Evolutionary conservation across 2,113 vertebrate genomes (phyloP), one percentile per base, ranked within the genome.

Genomic region (Hyla sarda): DNA sequence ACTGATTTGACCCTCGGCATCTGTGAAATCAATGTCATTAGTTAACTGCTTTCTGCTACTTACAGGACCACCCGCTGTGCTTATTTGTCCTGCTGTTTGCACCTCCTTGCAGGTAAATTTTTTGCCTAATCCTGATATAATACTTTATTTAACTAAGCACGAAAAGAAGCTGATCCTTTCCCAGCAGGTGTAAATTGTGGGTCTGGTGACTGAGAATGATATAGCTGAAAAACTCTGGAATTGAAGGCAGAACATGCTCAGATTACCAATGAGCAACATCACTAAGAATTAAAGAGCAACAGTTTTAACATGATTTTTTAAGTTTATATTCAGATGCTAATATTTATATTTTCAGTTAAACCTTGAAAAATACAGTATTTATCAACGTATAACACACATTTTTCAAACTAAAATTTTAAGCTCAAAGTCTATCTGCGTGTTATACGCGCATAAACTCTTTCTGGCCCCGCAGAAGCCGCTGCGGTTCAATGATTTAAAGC

Each of bases 161-260:
- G 48, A 79, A 78, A 32, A 83, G 79, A 89, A 91, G 90, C 86
- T 91, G 89, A 93, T 91, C 88, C 88, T 88, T 87, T 90, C 89
- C 90, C 89, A 91, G 88, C 89, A 92, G 91, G 93, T 90, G 90
- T 88, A 92, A 93, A 94, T 92, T 91, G 90, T 88, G 88, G 80
- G 87, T 88, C 74, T 86, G 47, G 74, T 85, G 54, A n/a, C 52
- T 25, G 12, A 37, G 77, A 87, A 0, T 87, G 88, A 60, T 88
- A 83, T 88, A 90, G 91, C 88, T 93, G 82, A 78, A 89, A 91
- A 91, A 76, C 73, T 90, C 86, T 77, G 87, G 87, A 89, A 88
- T 88, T 89, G 87, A 93, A 93, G 13, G 50, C 10, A 17, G 30
- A 75, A 76, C 60, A 14, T 13, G 74, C 88, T 77, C 48, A 92